Evolutionary conservation across 2,113 vertebrate genomes (phyloP).

Genomic region (Uria aalge): DNA sequence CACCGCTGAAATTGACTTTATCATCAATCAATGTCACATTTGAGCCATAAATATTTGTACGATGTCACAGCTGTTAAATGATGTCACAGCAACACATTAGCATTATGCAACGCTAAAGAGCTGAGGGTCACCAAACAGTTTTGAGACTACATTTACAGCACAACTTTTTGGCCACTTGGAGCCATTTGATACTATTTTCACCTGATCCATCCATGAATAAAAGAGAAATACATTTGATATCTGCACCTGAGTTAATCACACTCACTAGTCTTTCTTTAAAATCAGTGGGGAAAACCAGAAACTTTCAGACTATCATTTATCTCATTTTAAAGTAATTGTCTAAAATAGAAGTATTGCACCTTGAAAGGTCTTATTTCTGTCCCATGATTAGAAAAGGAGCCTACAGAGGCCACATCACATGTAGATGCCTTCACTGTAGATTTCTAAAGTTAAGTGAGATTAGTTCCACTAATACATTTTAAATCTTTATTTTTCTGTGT

Average conservation of each 20-base stretch:
- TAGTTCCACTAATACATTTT: neutral
- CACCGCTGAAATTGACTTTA: neutral
- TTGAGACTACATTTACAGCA: neutral
- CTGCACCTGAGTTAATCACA: neutral
- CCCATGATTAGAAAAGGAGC: neutral
- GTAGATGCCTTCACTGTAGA: neutral
- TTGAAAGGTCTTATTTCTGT: neutral
- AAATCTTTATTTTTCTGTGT: neutral
- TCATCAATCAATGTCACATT: neutral
- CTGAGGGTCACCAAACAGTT: neutral
- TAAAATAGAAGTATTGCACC: neutral
- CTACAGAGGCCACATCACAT: neutral
- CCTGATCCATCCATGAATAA: neutral
- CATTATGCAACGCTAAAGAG: neutral
- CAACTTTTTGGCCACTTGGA: neutral
- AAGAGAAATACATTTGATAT: neutral
- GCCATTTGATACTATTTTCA: neutral
- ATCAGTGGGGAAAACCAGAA: neutral
- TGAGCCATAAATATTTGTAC: conserved; percentile 24
- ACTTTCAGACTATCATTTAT: neutral
- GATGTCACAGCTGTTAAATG: neutral
- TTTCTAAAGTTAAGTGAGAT: neutral
- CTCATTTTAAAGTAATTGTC: neutral
- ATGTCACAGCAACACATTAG: neutral
- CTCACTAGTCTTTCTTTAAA: neutral